Percentiles rank a stretch among this genome's conserved stretches.
Conservation (phyloP, 1,140 invertebrate genomes). For the Linepithema humile region DNA sequence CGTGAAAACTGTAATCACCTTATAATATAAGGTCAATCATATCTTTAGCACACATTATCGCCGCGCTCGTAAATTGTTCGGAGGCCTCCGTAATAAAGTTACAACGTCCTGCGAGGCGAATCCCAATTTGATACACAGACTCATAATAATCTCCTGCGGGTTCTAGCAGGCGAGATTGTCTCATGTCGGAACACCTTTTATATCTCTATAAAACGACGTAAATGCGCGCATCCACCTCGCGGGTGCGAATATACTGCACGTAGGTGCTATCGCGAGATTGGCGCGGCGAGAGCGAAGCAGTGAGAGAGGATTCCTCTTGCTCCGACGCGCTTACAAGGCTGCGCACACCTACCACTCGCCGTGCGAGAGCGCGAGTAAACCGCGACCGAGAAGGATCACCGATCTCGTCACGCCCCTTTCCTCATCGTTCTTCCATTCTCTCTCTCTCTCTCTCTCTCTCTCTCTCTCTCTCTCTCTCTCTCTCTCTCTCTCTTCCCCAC, state of each 20-base stretch:
- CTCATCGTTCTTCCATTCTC: background rate
- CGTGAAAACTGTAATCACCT: too few relatives aligned
- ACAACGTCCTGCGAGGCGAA: slow-evolving; percentile 17
- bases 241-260: background rate
- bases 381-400: slow-evolving; percentile 66
- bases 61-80: background rate
- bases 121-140: slow-evolving; percentile 50
- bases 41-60: slow-evolving; percentile 11
- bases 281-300: slow-evolving; percentile 28
- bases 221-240: slow-evolving; percentile 4
- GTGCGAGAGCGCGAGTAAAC: slow-evolving; percentile 59
- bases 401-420: slow-evolving; percentile 58
- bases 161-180: slow-evolving; percentile 38
- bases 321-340: slow-evolving; percentile 62
- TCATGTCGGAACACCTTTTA: slow-evolving; percentile 48
- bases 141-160: slow-evolving; percentile 49
- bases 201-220: slow-evolving; percentile 49
- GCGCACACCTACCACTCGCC: slow-evolving; percentile 27
- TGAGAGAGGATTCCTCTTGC: slow-evolving; percentile 65
- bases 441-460: background rate
- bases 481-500: background rate
- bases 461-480: background rate
- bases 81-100: slow-evolving; percentile 16
- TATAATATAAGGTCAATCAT: background rate
- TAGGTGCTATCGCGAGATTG: slow-evolving; percentile 44